These are phyloP conservation scores for Tetramorium simillimum DNA, from an alignment of 1,140 invertebrate species.

Conservation along the genomic window DNA sequence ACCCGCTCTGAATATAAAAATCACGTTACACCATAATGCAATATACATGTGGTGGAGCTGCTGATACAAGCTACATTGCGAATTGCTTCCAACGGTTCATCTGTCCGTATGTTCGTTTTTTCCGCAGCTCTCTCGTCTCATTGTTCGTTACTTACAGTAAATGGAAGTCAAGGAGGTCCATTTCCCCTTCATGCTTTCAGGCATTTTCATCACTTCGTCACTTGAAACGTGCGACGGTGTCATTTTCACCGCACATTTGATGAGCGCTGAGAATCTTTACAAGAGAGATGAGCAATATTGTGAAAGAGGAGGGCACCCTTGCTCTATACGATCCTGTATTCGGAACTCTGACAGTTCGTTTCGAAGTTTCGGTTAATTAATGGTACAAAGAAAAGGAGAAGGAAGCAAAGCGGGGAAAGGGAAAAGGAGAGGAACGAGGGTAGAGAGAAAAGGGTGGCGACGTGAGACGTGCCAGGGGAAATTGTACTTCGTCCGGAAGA, in stretches of 20 bases:
- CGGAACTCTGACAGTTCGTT: not conserved
- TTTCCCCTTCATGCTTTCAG: not conserved
- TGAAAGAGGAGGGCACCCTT: no score
- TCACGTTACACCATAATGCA: not conserved
- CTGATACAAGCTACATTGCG: not conserved
- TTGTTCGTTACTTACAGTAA: constrained; percentile 17
- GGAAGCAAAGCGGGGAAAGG: not conserved
- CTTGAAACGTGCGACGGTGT: not conserved
- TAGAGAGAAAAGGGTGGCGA: not conserved
- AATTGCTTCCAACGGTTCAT: not conserved
- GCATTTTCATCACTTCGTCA: constrained; percentile 31
- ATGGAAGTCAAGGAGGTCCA: constrained; percentile 34
- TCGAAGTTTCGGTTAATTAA: constrained; percentile 50
- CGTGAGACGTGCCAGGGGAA: constrained; percentile 8
- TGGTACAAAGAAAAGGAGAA: not conserved
- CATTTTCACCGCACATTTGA: constrained; percentile 3
- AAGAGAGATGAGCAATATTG: no score
- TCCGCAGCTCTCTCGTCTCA: not conserved
- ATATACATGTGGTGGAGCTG: not conserved
- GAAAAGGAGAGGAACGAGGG: not conserved
- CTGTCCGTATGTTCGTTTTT: not conserved
- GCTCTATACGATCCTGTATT: not conserved
- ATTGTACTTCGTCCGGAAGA: not conserved
- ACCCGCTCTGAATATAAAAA: not conserved
- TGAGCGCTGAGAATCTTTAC: not conserved